These are phyloP conservation scores for Vanessa cardui DNA, from an alignment of 2,888 invertebrate species.

Conservation along the genomic window DNA sequence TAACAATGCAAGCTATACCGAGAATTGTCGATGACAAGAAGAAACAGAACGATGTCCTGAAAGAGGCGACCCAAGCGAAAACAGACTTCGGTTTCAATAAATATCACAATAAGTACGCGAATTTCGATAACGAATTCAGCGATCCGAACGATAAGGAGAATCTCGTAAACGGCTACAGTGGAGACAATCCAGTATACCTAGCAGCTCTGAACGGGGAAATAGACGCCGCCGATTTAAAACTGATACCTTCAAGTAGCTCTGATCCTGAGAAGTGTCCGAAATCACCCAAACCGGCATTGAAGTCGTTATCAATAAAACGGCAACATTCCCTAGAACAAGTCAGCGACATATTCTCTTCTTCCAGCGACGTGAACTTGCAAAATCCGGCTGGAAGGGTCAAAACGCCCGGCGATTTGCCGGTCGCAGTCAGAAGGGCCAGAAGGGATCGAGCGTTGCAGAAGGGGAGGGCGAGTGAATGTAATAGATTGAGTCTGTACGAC, in stretches of 20 bases:
- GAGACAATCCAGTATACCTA: constrained; percentile 73
- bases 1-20: constrained; percentile 73
- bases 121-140: constrained; percentile 76
- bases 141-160: constrained; percentile 78
- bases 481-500: constrained; percentile 92
- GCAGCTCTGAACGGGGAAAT: constrained; percentile 74
- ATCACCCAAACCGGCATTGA: constrained; percentile 62
- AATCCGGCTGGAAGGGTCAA: constrained; percentile 91
- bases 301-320: constrained; percentile 70
- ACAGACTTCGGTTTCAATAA: constrained; percentile 69
- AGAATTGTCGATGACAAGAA: constrained; percentile 54
- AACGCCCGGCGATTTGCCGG: constrained; percentile 91
- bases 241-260: constrained; percentile 41
- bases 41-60: constrained; percentile 63
- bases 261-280: constrained; percentile 59
- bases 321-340: constrained; percentile 90
- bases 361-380: constrained; percentile 85
- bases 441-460: constrained; percentile 83
- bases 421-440: constrained; percentile 87
- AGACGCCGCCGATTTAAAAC: constrained; percentile 56
- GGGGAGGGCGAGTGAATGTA: constrained; percentile 76
- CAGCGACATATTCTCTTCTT: constrained; percentile 87
- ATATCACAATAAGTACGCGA: constrained; percentile 70
- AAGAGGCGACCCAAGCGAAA: constrained; percentile 68
- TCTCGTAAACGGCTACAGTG: constrained; percentile 63